phyloP scores from a whole-genome alignment of 1,140 invertebrate species.

The Papilio aristodemus region DNA sequence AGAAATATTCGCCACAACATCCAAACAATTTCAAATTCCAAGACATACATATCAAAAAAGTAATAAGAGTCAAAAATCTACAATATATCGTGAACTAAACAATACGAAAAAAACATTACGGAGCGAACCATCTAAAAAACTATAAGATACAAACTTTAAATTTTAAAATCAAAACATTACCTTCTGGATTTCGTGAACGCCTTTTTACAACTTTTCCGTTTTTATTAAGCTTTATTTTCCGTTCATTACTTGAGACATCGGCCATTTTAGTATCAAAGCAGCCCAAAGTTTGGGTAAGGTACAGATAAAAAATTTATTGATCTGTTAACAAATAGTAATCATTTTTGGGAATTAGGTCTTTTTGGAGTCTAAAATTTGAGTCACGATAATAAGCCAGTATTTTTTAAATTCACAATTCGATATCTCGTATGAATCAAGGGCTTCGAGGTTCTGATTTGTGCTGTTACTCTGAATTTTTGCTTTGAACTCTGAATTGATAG shows the following conservation, averaged over 20 bases:
- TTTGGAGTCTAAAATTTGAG: too few relatives aligned
- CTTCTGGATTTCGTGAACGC: slow-evolving; percentile 76
- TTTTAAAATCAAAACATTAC: slow-evolving; percentile 47
- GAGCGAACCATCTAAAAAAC: slow-evolving; percentile 30
- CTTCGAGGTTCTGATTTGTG: too few relatives aligned
- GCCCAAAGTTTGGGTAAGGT: neutral
- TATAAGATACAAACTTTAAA: slow-evolving; percentile 28
- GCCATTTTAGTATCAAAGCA: slow-evolving; percentile 77
- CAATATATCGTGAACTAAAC: slow-evolving; percentile 36
- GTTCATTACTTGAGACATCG: slow-evolving; percentile 76
- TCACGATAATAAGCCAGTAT: too few relatives aligned
- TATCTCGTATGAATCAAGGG: too few relatives aligned
- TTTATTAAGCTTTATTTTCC: slow-evolving; percentile 75
- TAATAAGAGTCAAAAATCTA: slow-evolving; percentile 72
- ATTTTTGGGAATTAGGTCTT: too few relatives aligned
- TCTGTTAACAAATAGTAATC: neutral
- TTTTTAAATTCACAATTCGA: too few relatives aligned
- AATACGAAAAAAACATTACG: slow-evolving; percentile 33
- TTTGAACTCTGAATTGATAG: too few relatives aligned
- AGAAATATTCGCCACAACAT: slow-evolving; percentile 22
- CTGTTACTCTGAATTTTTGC: too few relatives aligned
- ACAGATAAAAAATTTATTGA: slow-evolving; percentile 10
- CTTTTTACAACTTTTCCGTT: slow-evolving; percentile 76
- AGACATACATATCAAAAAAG: slow-evolving; percentile 63
- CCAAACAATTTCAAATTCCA: slow-evolving; percentile 42